Evolutionary conservation across 2,888 invertebrate genomes (phyloP), one percentile per base, ranked within the genome.

Genomic region (Agriotes lineatus): DNA sequence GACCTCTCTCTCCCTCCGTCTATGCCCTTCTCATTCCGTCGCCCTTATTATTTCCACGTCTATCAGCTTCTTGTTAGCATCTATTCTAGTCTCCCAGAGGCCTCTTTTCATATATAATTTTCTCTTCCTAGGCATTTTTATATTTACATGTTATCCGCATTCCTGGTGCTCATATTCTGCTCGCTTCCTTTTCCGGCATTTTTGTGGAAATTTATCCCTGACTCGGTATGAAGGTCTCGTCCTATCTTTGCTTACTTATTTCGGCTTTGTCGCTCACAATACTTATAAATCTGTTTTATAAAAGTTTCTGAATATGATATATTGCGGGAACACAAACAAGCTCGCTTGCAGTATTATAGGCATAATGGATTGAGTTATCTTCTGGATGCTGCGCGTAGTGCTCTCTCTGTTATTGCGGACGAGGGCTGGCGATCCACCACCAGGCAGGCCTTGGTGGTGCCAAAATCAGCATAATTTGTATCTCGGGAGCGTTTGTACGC

Each of bases 1-100:
- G 64, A 33, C 70, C 69, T 56, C 50, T 64, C 45, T 30, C n/a
- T 42, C 56, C 45, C 71, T 72, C 73, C 69, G 56, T 62, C 65
- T 61, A 18, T 66, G 72, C 75, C 74, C 72, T 71, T 69, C 39
- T 56, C 54, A 52, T 64, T 59, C 74, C 69, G 72, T 63, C 70
- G 71, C 77, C 77, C 79, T 80, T 80, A 81, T 80, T 81, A 82
- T 80, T 79, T 80, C 77, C 76, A 74, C 79, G 76, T 80, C 80
- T 80, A 81, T 81, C 81, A 80, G 75, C 77, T 80, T 78, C 81
- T 82, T 82, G 80, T 81, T 82, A 81, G 78, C 79, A 75, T 77
- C 75, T 59, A 70, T 73, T 73, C 69, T 65, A 70, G 68, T 58
- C 63, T 74, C 72, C 72, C 73, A 67, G 66, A 71, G 72, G 75